phyloP scores from a whole-genome alignment of 2,888 invertebrate species.

The Lobophora halterata region DNA sequence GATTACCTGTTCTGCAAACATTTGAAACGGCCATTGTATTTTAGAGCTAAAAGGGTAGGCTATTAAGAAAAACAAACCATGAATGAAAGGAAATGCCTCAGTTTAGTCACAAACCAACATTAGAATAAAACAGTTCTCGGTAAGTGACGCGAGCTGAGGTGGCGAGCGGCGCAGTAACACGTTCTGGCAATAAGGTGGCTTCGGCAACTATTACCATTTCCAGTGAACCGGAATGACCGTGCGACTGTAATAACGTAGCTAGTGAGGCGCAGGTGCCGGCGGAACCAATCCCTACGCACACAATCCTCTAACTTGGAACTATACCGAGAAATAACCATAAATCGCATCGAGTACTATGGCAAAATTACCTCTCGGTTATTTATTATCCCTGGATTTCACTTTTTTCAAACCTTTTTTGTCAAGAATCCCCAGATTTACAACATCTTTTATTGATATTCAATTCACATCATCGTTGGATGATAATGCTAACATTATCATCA shows the following conservation, averaged over 20 bases:
- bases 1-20: conserved; percentile 12
- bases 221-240: conserved; percentile 65
- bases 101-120: conserved; percentile 25
- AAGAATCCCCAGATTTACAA: too few relatives aligned
- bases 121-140: conserved; percentile 31
- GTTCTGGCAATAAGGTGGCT: conserved; percentile 50
- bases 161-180: conserved; percentile 36
- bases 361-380: too few relatives aligned
- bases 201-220: conserved; percentile 53
- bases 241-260: conserved; percentile 40
- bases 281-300: conserved; percentile 22
- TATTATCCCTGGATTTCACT: too few relatives aligned
- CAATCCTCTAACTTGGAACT: conserved; percentile 17
- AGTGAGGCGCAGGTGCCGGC: conserved; percentile 35
- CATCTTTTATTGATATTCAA: too few relatives aligned
- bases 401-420: too few relatives aligned
- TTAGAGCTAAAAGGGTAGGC: conserved; percentile 6
- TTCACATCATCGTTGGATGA: too few relatives aligned
- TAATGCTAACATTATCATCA: too few relatives aligned
- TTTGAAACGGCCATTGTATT: conserved; percentile 12
- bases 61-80: conserved; percentile 17
- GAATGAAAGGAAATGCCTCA: conserved; percentile 29
- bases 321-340: conserved; percentile 23
- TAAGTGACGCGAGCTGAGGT: conserved; percentile 31
- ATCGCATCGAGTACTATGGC: conserved; percentile 10